Base-by-base conservation (phyloP, 2,888 invertebrate species). In the Athalia cordata region DNA sequence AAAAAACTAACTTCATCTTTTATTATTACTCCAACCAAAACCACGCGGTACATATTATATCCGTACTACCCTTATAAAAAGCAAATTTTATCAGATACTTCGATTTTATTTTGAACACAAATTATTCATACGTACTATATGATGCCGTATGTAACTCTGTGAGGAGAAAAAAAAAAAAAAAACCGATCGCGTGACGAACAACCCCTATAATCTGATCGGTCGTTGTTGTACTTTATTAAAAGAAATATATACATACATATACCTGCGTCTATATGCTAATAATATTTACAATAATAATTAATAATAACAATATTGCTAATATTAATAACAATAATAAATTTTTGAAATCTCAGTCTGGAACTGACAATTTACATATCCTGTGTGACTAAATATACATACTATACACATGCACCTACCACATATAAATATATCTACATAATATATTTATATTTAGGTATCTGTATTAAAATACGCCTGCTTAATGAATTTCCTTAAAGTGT, bases 321-420 rank as follows among this genome's bases (percentile, higher is more conserved):
- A 55, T 55, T 55, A n/a, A 55, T 55, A 55, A 11, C 8, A 4
- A 55, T 55, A 29, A 29, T 55, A 11, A n/a, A 11, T 55, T 55
- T 50, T 67, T 50, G 50, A 67, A 67, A 13, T 50, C 67, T 67
- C 67, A 67, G 67, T 67, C 67, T 67, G 67, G 67, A 50, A 67
- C 67, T 70, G 52, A 70, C 55, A 43, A 15, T n/a, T 43, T 72
- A 72, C 72, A 72, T 59, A 72, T 72, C 59, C 62, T 45, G 59
- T 72, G 72, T 59, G 59, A 57, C 7, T 72, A 59, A 67, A 7
- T 57, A 70, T 59, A 45, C 43, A 68, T 29, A 29, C 29, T 29
- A 29, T 29, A 29, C 29, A 29, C 29, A 29, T 29, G 29, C 29
- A 29, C 29, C 1, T 29, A 29, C 29, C 29, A 29, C 29, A 2